Base-by-base conservation (phyloP, 1,140 invertebrate genomes). In the Scylla paramamosain region DNA sequence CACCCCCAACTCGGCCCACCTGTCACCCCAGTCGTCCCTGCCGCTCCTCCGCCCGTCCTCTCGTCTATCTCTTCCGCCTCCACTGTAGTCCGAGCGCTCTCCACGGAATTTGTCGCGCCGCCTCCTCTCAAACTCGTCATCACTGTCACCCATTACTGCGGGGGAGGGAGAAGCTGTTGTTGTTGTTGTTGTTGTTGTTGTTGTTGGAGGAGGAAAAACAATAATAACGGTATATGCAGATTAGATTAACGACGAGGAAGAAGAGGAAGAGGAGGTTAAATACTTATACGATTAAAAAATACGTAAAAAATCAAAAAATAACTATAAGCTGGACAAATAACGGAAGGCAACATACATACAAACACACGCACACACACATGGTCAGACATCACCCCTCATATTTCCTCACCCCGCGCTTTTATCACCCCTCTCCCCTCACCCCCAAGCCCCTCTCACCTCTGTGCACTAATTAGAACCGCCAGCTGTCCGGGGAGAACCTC, bases 81-180 rank as follows among this genome's bases (percentile, higher is more conserved):
- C 96, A 20, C 98, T 97, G 96, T 98, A 98, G 95, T 98, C 98
- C 95, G 98, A 98, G 95, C 98, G 97, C 97, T 99, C 98, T 12
- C 98, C 98, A 90, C 98, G 97, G 96, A 99, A 99, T 97, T 99
- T 99, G 96, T 99, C 98, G 52, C 98, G 97, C 83, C 98, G 97
- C 96, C 99, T 99, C 45, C 98, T 97, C 97, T 99, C 98, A 96
- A 99, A 99, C 96, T 99, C 98, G 97, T 99, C 98, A 97, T 99
- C 98, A 96, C 98, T 99, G 96, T 99, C 98, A 95, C 97, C 98
- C 98, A 99, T 99, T 14, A 29, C 88, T 77, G 29, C 0, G 10
- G 20, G 8, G 28, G 2, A 25, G 8, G 45, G 10, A 84, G 4
- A 83, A 86, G 32, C n/a, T n/a, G n/a, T n/a, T n/a, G n/a, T n/a